phyloP scores from a whole-genome alignment of 2,888 invertebrate genomes.

The Mythimna albipuncta region DNA sequence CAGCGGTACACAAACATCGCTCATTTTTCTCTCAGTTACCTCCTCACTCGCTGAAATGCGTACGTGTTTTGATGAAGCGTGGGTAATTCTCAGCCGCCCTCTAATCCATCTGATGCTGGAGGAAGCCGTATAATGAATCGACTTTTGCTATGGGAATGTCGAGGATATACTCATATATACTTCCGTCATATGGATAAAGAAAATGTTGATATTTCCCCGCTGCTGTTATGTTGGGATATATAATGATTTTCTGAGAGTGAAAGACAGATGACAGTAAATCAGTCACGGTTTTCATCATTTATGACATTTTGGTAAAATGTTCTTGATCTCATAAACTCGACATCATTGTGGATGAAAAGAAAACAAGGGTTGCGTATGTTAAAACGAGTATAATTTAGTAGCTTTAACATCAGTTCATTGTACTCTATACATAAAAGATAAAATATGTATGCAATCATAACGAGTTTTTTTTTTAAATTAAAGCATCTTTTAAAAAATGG shows the following conservation, averaged over 20 bases:
- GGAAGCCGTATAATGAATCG: slow-evolving; percentile 37
- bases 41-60: slow-evolving; percentile 14
- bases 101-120: slow-evolving; percentile 34
- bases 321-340: not conserved
- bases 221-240: not conserved
- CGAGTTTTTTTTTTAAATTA: not conserved
- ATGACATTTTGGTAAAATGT: no score
- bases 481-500: not conserved
- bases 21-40: slow-evolving; percentile 51
- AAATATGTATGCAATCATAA: not conserved
- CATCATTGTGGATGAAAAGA: not conserved
- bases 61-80: slow-evolving; percentile 45
- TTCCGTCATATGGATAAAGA: not conserved
- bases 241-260: not conserved
- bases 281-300: no score
- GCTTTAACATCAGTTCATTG: not conserved
- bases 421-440: not conserved
- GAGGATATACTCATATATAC: not conserved
- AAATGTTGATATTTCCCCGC: no score
- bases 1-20: slow-evolving; percentile 56
- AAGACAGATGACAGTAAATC: not conserved
- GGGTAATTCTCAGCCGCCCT: slow-evolving; percentile 42
- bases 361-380: not conserved
- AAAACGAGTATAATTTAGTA: not conserved
- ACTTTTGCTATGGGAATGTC: slow-evolving; percentile 4